Evolutionary conservation across 2,888 invertebrate species (phyloP).

Genomic region (Athalia rosae): DNA sequence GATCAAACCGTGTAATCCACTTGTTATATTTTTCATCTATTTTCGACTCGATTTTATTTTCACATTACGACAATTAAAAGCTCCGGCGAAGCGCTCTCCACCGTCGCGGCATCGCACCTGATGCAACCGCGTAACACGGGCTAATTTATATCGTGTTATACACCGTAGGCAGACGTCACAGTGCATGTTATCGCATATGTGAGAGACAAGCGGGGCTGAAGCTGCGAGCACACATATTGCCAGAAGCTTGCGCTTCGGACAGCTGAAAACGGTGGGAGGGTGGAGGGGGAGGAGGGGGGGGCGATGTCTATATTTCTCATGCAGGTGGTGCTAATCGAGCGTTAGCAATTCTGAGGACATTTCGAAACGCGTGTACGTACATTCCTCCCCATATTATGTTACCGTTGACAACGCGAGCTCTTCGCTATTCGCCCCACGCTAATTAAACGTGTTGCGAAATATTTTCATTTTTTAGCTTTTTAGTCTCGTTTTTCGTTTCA

Average conservation of each 20-base stretch:
- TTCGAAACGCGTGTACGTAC: background rate
- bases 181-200: background rate
- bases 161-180: background rate
- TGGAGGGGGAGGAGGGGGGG: background rate
- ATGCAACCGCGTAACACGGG: constrained; percentile 29
- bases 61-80: too few species aligned
- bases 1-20: too few species aligned
- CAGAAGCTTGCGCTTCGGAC: background rate
- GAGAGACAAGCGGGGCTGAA: background rate
- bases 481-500: too few species aligned
- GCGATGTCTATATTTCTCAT: constrained; percentile 19
- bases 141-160: constrained; percentile 33
- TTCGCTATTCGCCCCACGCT: too few species aligned
- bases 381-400: background rate
- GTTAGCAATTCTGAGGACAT: constrained; percentile 21
- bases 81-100: background rate
- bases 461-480: too few species aligned
- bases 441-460: background rate
- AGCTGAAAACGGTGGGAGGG: background rate
- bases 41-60: too few species aligned
- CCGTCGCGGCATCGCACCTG: background rate
- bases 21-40: too few species aligned
- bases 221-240: background rate
- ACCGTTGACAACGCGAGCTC: background rate
- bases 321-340: constrained; percentile 42